Evolutionary conservation across 2,888 invertebrate genomes (phyloP).

Genomic region (Plebejus argus): DNA sequence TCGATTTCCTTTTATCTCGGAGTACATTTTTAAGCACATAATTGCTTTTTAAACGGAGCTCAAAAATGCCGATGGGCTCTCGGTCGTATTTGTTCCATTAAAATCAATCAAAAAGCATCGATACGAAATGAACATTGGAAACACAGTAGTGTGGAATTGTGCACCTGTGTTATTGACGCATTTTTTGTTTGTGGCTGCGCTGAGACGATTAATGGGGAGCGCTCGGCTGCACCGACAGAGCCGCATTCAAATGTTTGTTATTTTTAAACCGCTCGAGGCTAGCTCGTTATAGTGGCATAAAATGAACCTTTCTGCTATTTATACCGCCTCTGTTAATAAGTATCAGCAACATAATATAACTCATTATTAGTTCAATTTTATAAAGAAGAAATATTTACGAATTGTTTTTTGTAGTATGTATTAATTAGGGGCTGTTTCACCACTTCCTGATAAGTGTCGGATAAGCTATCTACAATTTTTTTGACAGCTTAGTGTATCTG

Average conservation of each 20-base stretch:
- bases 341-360: background rate
- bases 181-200: constrained; percentile 10
- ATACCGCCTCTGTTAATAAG: background rate
- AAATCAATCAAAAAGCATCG: background rate
- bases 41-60: background rate
- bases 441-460: no score
- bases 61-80: background rate
- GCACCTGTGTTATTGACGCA: constrained; percentile 11
- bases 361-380: no score
- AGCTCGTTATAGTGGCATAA: constrained; percentile 13
- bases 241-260: constrained; percentile 18
- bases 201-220: constrained; percentile 24
- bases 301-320: constrained; percentile 21
- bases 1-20: background rate
- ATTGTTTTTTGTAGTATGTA: no score
- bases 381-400: no score
- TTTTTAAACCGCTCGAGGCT: constrained; percentile 28
- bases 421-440: no score
- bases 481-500: no score
- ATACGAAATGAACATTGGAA: background rate
- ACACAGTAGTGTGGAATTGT: background rate
- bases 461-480: no score
- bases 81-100: background rate
- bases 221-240: constrained; percentile 8
- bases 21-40: background rate